A percentile compares a stretch with the other conserved stretches of the same genome.
phyloP scores from a whole-genome alignment of 2,113 vertebrate genomes.

The Megaceryle torquata region DNA sequence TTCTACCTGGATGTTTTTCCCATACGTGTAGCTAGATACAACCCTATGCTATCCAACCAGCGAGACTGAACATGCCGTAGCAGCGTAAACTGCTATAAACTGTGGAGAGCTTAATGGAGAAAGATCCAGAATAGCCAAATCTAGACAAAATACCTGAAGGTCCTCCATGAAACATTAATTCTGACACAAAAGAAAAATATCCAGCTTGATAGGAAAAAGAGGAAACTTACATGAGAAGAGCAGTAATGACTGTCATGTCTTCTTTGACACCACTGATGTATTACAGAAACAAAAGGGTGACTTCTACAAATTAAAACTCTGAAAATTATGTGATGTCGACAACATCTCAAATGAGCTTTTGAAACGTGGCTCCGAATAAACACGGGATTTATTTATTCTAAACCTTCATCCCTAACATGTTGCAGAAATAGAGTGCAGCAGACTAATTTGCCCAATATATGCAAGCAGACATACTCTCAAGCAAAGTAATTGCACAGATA shows the following conservation, averaged over 20 bases:
- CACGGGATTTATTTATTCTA: neutral
- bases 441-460: constrained; percentile 41
- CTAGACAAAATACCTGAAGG: neutral
- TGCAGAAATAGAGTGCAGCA: neutral
- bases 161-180: neutral
- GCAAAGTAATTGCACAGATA: constrained; percentile 16
- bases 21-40: neutral
- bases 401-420: neutral
- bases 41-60: neutral
- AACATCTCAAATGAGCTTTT: neutral
- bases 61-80: neutral
- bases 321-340: neutral
- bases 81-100: neutral
- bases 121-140: neutral
- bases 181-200: neutral
- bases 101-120: neutral
- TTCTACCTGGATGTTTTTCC: neutral
- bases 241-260: neutral
- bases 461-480: constrained; percentile 12
- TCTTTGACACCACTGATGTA: neutral
- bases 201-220: neutral
- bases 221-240: neutral
- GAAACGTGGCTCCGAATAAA: neutral
- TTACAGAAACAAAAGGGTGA: constrained; percentile 43
- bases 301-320: constrained; percentile 40